phyloP scores from a whole-genome alignment of 2,888 invertebrate genomes.

The Apotomis betuletana region DNA sequence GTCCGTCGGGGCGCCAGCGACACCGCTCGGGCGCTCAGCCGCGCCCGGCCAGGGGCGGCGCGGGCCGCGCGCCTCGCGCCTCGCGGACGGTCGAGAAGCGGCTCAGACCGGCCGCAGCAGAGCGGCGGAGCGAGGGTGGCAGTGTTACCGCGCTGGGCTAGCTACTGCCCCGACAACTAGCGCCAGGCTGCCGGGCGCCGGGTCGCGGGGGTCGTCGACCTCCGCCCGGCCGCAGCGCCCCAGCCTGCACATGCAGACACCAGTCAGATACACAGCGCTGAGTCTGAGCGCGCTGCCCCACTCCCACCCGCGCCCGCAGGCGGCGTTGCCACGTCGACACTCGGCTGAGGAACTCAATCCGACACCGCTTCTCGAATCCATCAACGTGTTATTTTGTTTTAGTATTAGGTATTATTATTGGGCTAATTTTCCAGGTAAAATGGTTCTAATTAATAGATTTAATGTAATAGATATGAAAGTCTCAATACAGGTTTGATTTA shows the following conservation, averaged over 20 bases:
- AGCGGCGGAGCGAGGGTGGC: constrained; percentile 49
- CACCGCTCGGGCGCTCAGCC: constrained; percentile 42
- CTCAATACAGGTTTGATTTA: constrained; percentile 11
- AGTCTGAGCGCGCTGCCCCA: constrained; percentile 43
- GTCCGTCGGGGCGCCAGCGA: constrained; percentile 22
- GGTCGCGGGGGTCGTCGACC: constrained; percentile 52
- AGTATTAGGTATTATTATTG: constrained; percentile 34
- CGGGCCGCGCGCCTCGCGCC: constrained; percentile 50
- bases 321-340: constrained; percentile 45
- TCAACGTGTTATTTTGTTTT: constrained; percentile 42
- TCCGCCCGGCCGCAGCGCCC: constrained; percentile 70
- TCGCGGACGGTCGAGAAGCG: constrained; percentile 69
- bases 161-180: constrained; percentile 70
- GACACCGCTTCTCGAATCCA: constrained; percentile 71
- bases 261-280: constrained; percentile 55
- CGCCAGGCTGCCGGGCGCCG: constrained; percentile 60
- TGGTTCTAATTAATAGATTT: constrained; percentile 19
- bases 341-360: constrained; percentile 58
- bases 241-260: constrained; percentile 82
- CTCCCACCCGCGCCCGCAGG: constrained; percentile 46
- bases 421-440: constrained; percentile 13
- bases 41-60: constrained; percentile 43
- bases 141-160: constrained; percentile 43
- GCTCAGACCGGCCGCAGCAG: constrained; percentile 76
- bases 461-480: constrained; percentile 26